Evolutionary conservation across 2,888 invertebrate species (phyloP), one percentile per base, ranked within the genome.

Genomic region (Gari tellinella): DNA sequence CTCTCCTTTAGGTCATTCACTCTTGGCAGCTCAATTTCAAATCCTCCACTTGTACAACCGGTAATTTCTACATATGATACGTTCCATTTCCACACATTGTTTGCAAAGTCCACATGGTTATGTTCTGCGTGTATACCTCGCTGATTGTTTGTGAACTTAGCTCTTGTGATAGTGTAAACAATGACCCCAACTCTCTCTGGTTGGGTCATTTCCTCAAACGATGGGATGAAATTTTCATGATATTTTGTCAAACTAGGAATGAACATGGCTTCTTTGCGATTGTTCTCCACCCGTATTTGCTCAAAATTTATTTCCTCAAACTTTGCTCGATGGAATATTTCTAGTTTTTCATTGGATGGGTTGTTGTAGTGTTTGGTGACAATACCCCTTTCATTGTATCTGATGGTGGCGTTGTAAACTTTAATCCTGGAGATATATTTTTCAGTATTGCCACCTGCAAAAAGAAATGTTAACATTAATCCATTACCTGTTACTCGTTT

Each of bases 21-120:
- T 84, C 97, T 97, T 0, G 99, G 99, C 41, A 99, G 92, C 14
- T 95, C 94, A 4, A 99, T 94, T 86, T 96, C 95, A 81, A 99
- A 95, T 0, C 99, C 99, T 14, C 97, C 97, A 26, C 94, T 94
- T 69, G 94, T 93, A 88, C 99, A 99, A 79, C 96, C 94, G 89
- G 96, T 96, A 74, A 99, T 94, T 0, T 95, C 95, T 70, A 96
- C 96, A 87, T 97, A 96, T 90, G 96, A 96, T 53, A 99, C 92
- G 26, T 96, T 94, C 94, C 99, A 99, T 90, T 99, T 97, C 93
- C 98, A 99, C 0, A 99, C 94, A 93, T 99, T 99, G 89, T 99
- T 99, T 0, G 99, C 98, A 76, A 97, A 96, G 82, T 98, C 95
- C 84, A 99, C 94, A 92, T 99, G 93, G 48, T 97, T 97, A 86